These are phyloP conservation scores for Megaceryle torquata DNA, from an alignment of 2,113 vertebrate species.

Conservation along the genomic window DNA sequence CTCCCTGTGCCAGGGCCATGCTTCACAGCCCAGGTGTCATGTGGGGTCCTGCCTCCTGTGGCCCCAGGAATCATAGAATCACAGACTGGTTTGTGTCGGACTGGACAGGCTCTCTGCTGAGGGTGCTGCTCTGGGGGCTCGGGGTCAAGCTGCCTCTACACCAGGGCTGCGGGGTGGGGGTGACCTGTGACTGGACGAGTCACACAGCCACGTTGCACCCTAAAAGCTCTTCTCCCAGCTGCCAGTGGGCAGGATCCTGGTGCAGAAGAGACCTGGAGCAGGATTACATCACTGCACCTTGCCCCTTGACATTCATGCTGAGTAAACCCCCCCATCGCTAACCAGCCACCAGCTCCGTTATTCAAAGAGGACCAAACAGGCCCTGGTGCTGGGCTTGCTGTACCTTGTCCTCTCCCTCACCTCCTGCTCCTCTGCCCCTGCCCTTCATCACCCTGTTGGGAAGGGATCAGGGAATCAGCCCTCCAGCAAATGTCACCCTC, in stretches of 20 bases:
- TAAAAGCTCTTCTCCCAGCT: not conserved
- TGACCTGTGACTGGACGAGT: accelerated
- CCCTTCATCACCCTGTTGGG: not conserved
- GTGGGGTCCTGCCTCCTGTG: not conserved
- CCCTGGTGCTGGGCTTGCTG: not conserved
- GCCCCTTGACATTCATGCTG: not conserved
- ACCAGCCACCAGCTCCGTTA: not conserved
- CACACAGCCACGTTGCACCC: accelerated
- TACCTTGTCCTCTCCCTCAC: not conserved
- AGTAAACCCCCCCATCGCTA: not conserved
- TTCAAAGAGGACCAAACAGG: not conserved
- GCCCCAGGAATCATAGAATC: not conserved
- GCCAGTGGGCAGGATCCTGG: accelerated
- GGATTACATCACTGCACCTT: accelerated
- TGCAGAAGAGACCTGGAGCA: not conserved
- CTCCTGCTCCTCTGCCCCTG: not conserved
- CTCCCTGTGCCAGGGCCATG: not conserved
- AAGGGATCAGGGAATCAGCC: not conserved
- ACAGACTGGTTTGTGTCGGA: not conserved
- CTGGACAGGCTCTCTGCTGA: not conserved
- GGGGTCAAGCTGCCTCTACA: accelerated
- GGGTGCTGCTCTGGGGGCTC: not conserved
- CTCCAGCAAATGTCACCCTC: not conserved
- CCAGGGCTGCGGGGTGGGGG: accelerated
- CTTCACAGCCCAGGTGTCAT: accelerated